Evolutionary conservation across 2,888 invertebrate species (phyloP), one percentile per base, ranked within the genome.

Genomic region (Eueremaeus valkanovi): DNA sequence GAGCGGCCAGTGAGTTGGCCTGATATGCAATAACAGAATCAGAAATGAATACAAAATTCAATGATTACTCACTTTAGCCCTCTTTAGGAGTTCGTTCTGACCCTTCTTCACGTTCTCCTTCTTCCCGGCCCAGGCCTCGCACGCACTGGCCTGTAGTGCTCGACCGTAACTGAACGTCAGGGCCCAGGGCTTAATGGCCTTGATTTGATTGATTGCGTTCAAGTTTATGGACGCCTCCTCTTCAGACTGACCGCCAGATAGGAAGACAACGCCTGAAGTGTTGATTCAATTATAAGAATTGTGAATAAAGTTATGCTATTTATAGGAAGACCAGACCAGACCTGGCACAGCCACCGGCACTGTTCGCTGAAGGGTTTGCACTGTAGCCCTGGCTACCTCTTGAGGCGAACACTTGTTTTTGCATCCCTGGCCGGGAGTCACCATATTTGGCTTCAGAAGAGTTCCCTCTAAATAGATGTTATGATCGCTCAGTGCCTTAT

Each of bases 401-500:
- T 89, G 88, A 2, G 95, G 88, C n/a, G 90, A 88, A 84, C 88
- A 90, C 81, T 88, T 90, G 81, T 87, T 91, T 80, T 90, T 83
- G 85, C 89, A 90, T 40, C 88, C 87, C 87, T 93, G 93, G 78
- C 95, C 96, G 76, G 92, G 89, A 76, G 93, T 96, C 75, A 97
- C 96, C 99, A 99, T 99, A 88, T 99, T 99, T 76, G 99, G 98
- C 85, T 99, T 99, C 81, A 99, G 88, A 40, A 99, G 88, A 18
- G 97, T 98, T 79, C 97, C 99, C 85, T 99, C 99, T 81, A 99
- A 88, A 87, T 88, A 99, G 77, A 99, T 94, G 83, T 99, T 93
- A 84, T 99, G 98, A 84, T 99, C 98, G 82, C 88, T 90, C 79
- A 99, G 87, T 8, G 99, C 98, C 86, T 96, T 97, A 90, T 96